Evolutionary conservation across 2,113 vertebrate genomes (phyloP).

Genomic region (Vireo altiloquus): DNA sequence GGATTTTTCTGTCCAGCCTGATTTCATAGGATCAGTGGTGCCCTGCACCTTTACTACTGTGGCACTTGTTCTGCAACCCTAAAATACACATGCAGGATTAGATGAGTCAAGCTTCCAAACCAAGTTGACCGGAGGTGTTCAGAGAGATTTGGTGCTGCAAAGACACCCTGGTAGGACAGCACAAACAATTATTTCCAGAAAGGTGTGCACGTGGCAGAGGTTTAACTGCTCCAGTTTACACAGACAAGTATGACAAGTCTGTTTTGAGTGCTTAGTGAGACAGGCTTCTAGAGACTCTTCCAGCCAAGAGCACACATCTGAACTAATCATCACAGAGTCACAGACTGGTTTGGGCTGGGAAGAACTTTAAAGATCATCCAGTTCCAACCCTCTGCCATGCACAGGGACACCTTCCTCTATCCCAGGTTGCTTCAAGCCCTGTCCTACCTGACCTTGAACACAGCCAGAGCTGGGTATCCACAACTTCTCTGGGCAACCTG

Average conservation of each 20-base stretch:
- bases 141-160: not conserved
- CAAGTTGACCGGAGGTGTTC: accelerated
- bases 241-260: accelerated
- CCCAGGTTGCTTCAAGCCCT: not conserved
- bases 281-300: not conserved
- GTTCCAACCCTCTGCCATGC: not conserved
- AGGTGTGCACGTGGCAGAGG: not conserved
- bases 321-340: not conserved
- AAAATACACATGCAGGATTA: not conserved
- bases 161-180: not conserved
- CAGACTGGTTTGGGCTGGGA: not conserved
- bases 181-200: not conserved
- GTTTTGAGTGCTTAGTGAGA: not conserved
- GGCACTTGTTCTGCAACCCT: not conserved
- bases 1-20: not conserved
- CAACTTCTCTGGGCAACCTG: not conserved
- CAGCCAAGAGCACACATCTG: not conserved
- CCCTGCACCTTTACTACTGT: accelerated
- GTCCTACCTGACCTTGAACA: accelerated
- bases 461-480: accelerated
- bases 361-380: too few species aligned
- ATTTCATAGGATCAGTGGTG: not conserved
- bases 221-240: not conserved
- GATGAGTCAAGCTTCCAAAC: not conserved
- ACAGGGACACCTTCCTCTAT: not conserved